A percentile compares a stretch with the other conserved stretches of the same genome.
These are phyloP conservation scores for Leptinotarsa juncta DNA, from an alignment of 2,888 invertebrate genomes.

Conservation along the genomic window DNA sequence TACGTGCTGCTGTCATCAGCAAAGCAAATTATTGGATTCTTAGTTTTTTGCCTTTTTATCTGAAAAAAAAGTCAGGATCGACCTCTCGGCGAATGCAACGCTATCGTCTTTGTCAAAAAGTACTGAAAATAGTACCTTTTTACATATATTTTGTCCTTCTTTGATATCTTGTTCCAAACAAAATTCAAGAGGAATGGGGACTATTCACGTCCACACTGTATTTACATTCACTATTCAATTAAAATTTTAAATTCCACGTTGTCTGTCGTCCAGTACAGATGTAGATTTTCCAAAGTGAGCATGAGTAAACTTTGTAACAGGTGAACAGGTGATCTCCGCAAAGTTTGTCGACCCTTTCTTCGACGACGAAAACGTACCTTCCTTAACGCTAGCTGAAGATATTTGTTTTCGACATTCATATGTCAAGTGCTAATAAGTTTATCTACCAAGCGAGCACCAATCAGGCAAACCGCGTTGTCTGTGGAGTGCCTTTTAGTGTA, in stretches of 20 bases:
- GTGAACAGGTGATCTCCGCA: slow-evolving; percentile 26
- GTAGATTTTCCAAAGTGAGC: slow-evolving; percentile 5
- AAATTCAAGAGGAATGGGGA: no score
- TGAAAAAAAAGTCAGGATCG: no score
- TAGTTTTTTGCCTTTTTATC: no score
- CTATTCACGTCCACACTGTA: no score
- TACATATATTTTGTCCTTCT: no score
- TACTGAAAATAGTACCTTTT: no score
- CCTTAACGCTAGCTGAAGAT: slow-evolving; percentile 28
- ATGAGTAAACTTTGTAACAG: slow-evolving; percentile 16
- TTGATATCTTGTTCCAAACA: no score
- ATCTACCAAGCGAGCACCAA: slow-evolving; percentile 18
- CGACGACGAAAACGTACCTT: slow-evolving; percentile 20
- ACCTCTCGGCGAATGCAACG: no score
- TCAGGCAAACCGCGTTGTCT: not conserved
- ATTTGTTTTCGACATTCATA: slow-evolving; percentile 39
- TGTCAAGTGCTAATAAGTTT: slow-evolving; percentile 37
- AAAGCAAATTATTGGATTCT: no score
- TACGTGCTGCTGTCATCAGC: no score
- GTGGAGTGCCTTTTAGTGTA: not conserved
- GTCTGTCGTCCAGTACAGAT: not conserved
- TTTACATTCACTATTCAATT: not conserved
- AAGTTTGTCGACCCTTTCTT: slow-evolving; percentile 31
- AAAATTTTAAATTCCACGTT: not conserved
- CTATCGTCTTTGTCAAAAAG: no score